Base-by-base conservation (phyloP, 2,888 invertebrate species). In the Athalia rosae region DNA sequence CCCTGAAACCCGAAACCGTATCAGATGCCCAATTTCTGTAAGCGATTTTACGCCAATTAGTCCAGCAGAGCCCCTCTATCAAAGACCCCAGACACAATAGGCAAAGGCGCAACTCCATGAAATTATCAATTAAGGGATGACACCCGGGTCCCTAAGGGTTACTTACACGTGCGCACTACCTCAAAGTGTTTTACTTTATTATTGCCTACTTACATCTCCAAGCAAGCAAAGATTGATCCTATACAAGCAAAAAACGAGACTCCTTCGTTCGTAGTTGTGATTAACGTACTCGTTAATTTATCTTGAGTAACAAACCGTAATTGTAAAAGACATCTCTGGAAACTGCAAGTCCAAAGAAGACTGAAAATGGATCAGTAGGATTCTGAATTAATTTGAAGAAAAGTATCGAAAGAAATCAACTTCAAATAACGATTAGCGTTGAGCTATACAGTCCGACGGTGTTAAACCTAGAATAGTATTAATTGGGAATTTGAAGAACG, bases 401-500 rank as follows among this genome's bases (percentile, higher is more conserved):
- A 28, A 28, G 2, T 2, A 28, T 28, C 28, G 28, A 28, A 28
- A 28, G 28, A 28, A 28, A 28, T 28, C 28, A 28, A 28, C 28
- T 5, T 11, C 11, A 3, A 59, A 67, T 50, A 50, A 28, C 28
- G 28, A 28, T 28, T 58, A 13, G 7, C 13, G 56, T 13, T 45
- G 71, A 58, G 56, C 71, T 41, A 28, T 28, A 45, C 71, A 58
- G 71, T 43, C 28, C 58, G 71, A 28, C 62, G 11, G 28, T 74
- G 50, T 48, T 63, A 56, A 56, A 58, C 61, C 56, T 56, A 79
- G 80, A 80, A 79, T 80, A 79, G 82, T 87, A 88, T 89, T 89
- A 89, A 89, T 89, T 89, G 88, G 87, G 88, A 87, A 89, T 89
- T 89, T 89, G 88, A 88, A 87, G 86, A 86, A 85, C 83, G 87